A percentile compares a stretch with the other conserved stretches of the same genome.
These are phyloP conservation scores for Myiozetetes cayanensis DNA, from an alignment of 2,113 vertebrate species.

Conservation along the genomic window DNA sequence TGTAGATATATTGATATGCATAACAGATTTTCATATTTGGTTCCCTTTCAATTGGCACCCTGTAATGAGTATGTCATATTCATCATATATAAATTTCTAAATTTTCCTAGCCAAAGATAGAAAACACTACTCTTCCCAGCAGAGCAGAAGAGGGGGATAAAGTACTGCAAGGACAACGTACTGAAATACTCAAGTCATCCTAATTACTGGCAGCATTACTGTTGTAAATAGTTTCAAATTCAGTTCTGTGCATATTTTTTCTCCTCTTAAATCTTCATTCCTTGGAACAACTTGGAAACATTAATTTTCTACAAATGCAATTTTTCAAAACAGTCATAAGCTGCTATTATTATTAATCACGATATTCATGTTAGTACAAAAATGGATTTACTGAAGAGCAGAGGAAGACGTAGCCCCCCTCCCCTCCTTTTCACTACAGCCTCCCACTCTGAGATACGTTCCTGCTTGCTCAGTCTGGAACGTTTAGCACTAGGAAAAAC, in stretches of 20 bases:
- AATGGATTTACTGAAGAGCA: constrained; percentile 3
- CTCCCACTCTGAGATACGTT: neutral
- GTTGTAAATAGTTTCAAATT: constrained; percentile 22
- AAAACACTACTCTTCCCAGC: neutral
- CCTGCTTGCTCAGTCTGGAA: neutral
- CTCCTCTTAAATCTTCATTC: neutral
- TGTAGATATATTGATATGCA: neutral
- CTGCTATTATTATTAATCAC: constrained; percentile 40
- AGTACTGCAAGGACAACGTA: neutral
- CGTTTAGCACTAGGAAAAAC: neutral
- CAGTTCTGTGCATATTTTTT: neutral
- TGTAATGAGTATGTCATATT: neutral
- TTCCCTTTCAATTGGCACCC: constrained; percentile 16
- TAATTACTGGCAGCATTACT: constrained; percentile 17
- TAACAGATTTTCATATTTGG: constrained; percentile 40
- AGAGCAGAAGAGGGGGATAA: neutral
- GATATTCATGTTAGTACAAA: constrained; percentile 16
- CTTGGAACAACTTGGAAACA: constrained; percentile 17
- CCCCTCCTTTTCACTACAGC: neutral
- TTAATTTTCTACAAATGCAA: constrained; percentile 27
- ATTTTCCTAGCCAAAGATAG: constrained; percentile 26
- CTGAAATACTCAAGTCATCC: constrained; percentile 5
- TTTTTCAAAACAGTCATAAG: constrained; percentile 50
- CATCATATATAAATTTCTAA: constrained; percentile 17
- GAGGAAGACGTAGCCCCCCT: neutral